Evolutionary conservation across 2,113 vertebrate genomes (phyloP), one percentile per base, ranked within the genome.

Genomic region (Empidonax alnorum): DNA sequence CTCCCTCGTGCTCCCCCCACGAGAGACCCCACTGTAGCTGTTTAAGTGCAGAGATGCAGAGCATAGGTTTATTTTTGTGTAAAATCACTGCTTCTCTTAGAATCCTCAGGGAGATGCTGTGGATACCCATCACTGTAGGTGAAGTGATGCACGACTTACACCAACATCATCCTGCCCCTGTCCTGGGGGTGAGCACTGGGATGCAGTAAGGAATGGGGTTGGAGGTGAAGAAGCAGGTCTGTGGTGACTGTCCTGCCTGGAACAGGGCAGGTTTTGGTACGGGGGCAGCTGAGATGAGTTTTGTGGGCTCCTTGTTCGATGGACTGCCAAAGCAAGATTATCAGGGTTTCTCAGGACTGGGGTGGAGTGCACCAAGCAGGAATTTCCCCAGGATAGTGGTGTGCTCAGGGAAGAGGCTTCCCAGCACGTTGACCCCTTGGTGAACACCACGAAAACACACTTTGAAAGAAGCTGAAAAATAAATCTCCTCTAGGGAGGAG

Each of bases 391-490:
- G 31, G 52, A 12, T 0, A 0, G 17, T 3, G 2, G 4, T 13
- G 50, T 0, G 6, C 4, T 47, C 37, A 28, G 39, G 49, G 56
- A 65, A 55, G 50, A 50, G 6, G 4, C 73, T 77, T 44, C 27
- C 25, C 87, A 71, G 8, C 55, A 1, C 9, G 0, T 20, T 58
- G 56, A 35, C 59, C 50, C 50, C 66, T 78, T 41, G 13, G 0
- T 2, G 42, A 52, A 25, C 56, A 1, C 62, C 5, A 1, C 3
- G n/a, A 61, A 2, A 61, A 8, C 58, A 11, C 2, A 4, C 6
- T 49, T 28, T 18, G 65, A 20, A 17, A 25, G 50, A 9, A 90
- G 1, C 71, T 33, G 14, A 22, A 9, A 44, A 37, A 62, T 41
- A 68, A 91, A 90, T 12, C 53, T 75, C 73, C 61, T 61, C 3